phyloP scores from a whole-genome alignment of 2,888 invertebrate species.

The Archaeoteleia sp. region DNA sequence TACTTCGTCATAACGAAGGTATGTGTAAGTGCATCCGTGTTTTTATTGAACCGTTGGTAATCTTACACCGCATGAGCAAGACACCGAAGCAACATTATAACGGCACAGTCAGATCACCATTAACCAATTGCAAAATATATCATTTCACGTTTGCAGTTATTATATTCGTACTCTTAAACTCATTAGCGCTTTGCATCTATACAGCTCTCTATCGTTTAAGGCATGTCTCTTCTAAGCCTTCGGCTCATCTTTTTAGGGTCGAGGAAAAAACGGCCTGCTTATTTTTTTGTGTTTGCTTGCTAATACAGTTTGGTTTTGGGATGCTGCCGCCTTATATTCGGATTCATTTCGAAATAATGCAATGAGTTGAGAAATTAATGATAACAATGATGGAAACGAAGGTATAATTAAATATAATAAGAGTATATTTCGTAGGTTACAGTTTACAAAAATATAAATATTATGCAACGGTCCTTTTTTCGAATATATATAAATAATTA shows the following conservation, averaged over 20 bases:
- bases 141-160: slow-evolving; percentile 24
- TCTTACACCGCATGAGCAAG: slow-evolving; percentile 26
- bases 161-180: slow-evolving; percentile 39
- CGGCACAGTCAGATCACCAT: slow-evolving; percentile 29
- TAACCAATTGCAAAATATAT: slow-evolving; percentile 28
- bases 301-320: slow-evolving; percentile 19
- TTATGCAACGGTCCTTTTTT: no score
- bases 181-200: slow-evolving; percentile 44
- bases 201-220: slow-evolving; percentile 45
- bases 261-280: slow-evolving; percentile 29
- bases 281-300: no score
- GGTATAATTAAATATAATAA: no score
- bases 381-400: no score
- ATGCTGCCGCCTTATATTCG: slow-evolving; percentile 33
- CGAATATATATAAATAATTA: no score
- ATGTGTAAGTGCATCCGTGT: slow-evolving; percentile 15
- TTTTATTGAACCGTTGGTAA: slow-evolving; percentile 33
- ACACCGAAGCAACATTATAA: slow-evolving; percentile 20
- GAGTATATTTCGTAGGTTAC: no score
- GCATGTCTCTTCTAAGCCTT: slow-evolving; percentile 52
- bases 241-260: slow-evolving; percentile 49
- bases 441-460: no score
- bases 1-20: slow-evolving; percentile 20
- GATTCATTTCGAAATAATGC: no score
- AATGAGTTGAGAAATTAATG: no score